Base-by-base conservation (phyloP, 1,140 invertebrate genomes). In the Pomacea maculata region DNA sequence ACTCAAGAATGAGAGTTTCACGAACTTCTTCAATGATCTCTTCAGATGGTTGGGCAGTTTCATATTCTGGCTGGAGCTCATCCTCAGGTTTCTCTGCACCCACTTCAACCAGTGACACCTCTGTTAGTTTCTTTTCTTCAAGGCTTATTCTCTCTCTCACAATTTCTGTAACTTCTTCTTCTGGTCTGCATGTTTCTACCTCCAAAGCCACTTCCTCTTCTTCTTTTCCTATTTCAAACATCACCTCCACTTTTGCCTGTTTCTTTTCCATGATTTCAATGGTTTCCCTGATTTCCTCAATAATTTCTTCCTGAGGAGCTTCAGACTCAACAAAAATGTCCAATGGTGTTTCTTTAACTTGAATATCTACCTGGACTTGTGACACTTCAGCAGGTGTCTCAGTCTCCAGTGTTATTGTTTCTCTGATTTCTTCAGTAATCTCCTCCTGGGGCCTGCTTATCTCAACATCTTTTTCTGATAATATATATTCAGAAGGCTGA, bases 221-320 rank as follows among this genome's bases (percentile, higher is more conserved):
- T n/a, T 73, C 76, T 70, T 73, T 74, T 70, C 80, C 45, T 34
- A 70, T 75, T 75, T 80, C 80, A 52, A 65, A 57, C 45, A 70
- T 83, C 65, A 82, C 74, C 67, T 77, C 74, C 11, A 80, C 76
- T 70, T 79, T 65, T 71, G 83, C 79, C 45, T 74, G 65, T 67
- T 80, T 76, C 75, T 76, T 79, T 80, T 63, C 80, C 54, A 81
- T 78, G 52, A 82, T 64, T n/a, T 72, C 61, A 34, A 85, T 55
- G 25, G 82, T 82, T 74, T 86, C 81, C 78, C 83, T 81, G 11
- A 75, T 75, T 63, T 78, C 79, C 57, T 84, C 83, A 75, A 83
- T 75, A 14, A 74, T 83, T 79, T 85, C 83, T 75, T 83, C 81
- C 19, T 17, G 63, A 10, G 83, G 83, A 72, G 74, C 80, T 54